Percentiles rank a stretch among this genome's conserved stretches.
phyloP scores from a whole-genome alignment of 2,888 invertebrate genomes.

The Mythimna lalbum region DNA sequence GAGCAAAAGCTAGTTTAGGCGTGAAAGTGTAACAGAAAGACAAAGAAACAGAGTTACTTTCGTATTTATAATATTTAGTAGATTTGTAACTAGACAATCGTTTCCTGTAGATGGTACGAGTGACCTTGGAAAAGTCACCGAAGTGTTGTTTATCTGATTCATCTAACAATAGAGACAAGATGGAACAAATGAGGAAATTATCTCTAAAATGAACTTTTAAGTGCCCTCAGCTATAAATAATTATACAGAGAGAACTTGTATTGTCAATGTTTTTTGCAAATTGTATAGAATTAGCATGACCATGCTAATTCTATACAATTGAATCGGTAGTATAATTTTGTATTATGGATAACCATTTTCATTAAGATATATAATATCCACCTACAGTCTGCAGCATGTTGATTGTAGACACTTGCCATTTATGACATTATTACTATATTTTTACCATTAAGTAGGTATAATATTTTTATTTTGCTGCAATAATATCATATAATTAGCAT shows the following conservation, averaged over 20 bases:
- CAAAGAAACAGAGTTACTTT: too few relatives aligned
- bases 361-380: neutral
- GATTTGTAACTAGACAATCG: neutral
- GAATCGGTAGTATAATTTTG: neutral
- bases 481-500: neutral
- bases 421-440: too few relatives aligned
- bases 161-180: constrained; percentile 15
- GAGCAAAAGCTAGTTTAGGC: too few relatives aligned
- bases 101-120: neutral
- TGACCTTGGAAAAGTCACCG: neutral
- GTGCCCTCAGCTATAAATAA: constrained; percentile 1
- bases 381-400: too few relatives aligned
- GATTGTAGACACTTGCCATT: too few relatives aligned
- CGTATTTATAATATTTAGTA: neutral
- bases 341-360: neutral
- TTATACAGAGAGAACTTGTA: neutral
- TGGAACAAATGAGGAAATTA: constrained; percentile 17
- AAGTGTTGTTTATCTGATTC: neutral
- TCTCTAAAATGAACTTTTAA: neutral
- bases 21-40: too few relatives aligned
- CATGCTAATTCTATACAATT: too few relatives aligned
- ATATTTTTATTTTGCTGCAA: too few relatives aligned
- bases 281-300: neutral
- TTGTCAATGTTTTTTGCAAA: neutral
- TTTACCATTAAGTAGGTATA: too few relatives aligned